A percentile compares a stretch with the other conserved stretches of the same genome.
Evolutionary conservation across 2,888 invertebrate species (phyloP).

Genomic region (Catocala fraxini): DNA sequence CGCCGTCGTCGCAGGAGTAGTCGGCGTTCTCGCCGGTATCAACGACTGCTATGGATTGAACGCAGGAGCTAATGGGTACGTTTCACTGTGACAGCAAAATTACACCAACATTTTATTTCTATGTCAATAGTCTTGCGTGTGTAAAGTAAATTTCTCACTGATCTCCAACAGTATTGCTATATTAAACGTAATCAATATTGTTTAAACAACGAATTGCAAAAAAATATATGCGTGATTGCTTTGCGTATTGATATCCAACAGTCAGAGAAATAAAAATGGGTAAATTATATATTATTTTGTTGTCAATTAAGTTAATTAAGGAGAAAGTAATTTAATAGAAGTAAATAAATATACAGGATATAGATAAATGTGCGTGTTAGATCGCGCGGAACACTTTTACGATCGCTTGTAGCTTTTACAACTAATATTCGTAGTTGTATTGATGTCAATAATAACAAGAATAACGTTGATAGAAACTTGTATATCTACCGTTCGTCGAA

Average conservation of each 20-base stretch:
- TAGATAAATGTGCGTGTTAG: not conserved
- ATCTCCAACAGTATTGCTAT: too few species aligned
- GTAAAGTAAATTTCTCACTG: too few species aligned
- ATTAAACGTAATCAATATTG: too few species aligned
- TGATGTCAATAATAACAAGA: not conserved
- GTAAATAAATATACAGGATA: conserved; percentile 37
- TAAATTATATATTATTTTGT: conserved; percentile 14
- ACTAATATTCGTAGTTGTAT: not conserved
- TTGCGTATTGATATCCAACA: not conserved
- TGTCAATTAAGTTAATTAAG: conserved; percentile 34
- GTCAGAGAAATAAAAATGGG: conserved; percentile 18
- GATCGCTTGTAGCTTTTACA: not conserved
- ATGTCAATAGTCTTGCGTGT: too few species aligned
- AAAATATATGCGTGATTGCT: too few species aligned
- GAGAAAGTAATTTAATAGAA: conserved; percentile 39
- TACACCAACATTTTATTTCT: too few species aligned
- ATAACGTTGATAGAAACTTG: too few species aligned
- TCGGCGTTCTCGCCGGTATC: conserved; percentile 89
- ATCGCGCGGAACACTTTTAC: not conserved
- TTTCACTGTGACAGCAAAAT: conserved; percentile 8
- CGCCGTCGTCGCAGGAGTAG: conserved; percentile 88
- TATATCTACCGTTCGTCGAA: too few species aligned
- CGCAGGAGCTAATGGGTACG: conserved; percentile 68
- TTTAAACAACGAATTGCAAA: too few species aligned
- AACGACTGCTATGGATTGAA: conserved; percentile 85